Base-by-base conservation (phyloP, 2,797 vertebrate genomes). In the Chrysocyon brachyurus region DNA sequence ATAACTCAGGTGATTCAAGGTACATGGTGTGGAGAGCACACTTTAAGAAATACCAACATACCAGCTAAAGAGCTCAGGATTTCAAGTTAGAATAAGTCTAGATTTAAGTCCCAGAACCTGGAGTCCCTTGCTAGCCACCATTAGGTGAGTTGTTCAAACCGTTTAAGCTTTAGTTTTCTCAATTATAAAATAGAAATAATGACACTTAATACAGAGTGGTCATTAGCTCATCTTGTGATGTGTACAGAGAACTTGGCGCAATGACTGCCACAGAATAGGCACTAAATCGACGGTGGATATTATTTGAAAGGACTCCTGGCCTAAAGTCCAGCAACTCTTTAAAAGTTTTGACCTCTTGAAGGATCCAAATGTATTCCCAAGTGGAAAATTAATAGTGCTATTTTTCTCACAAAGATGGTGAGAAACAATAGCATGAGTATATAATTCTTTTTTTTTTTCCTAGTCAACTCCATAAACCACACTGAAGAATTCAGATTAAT, bases 81-180 rank as follows among this genome's bases (percentile, higher is more conserved):
- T 77, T 89, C 28, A 91, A 85, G 36, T 82, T 6, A 83, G 19
- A 63, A 91, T 46, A 64, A 64, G 49, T 64, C n/a, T 88, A 83
- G 3, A 2, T 83, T 94, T 86, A 52, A 89, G 31, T 79, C 5
- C 22, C 12, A 31, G 12, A 54, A 24, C 16, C 19, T 49, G 16
- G 59, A 36, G 57, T 72, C 33, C 1, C 17, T 86, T 31, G 28
- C 11, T 86, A 12, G 49, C 64, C 16, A 26, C 12, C 19, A 56
- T 31, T 61, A 19, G 40, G 6, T 6, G n/a, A 49, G 17, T 81
- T 77, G 40, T 52, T 90, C 36, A 84, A 12, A 8, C 21, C 68
- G 6, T 28, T 72, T 78, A 72, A 90, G 12, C 11, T 28, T 91
- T 73, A 54, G 26, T 92, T 96, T 95, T 95, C 21, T 82, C 12